Evolutionary conservation across 2,797 vertebrate species (phyloP), one percentile per base, ranked within the genome.

Genomic region (Xenentodon cancila): DNA sequence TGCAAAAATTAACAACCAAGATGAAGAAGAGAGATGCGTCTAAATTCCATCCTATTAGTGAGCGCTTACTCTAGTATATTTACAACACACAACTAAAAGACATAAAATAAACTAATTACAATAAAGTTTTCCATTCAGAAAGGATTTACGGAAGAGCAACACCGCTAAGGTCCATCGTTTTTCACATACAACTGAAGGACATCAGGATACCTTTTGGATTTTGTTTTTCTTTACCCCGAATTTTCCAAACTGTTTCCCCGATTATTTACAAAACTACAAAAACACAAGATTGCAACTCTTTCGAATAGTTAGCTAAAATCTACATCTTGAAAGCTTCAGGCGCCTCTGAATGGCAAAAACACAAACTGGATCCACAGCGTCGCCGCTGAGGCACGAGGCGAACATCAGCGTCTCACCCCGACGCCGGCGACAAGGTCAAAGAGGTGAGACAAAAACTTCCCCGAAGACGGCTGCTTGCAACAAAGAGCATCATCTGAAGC

Each of bases 231-330:
- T 25, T 25, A 25, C 25, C 25, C 11, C 11, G 9, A 37, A 37
- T 37, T 37, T 37, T 13, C 34, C 2, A 37, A 37, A 37, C 54
- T 40, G 71, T 63, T 54, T 79, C 72, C 74, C 56, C 77, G 75
- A 78, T 30, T 37, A 84, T 86, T 88, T 88, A 91, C 87, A 9
- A 91, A 88, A 82, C 51, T 48, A 72, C 64, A 63, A 68, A 83
- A 64, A 57, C 32, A 72, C 51, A 50, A 67, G 63, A 81, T 68
- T 73, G 56, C 46, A 66, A 60, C 70, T 71, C 57, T 57, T 71
- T 64, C 9, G 11, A 64, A 64, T 50, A 64, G 68, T 21, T 16
- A n/a, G 20, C 58, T 61, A 19, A 73, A 71, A 68, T 56, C 64
- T 45, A 73, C 51, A 49, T 75, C 59, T 37, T 37, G 11, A 16